Percentiles rank a stretch among this genome's conserved stretches.
Conservation (phyloP, 2,888 invertebrate species). For the Cerastis leucographa region DNA sequence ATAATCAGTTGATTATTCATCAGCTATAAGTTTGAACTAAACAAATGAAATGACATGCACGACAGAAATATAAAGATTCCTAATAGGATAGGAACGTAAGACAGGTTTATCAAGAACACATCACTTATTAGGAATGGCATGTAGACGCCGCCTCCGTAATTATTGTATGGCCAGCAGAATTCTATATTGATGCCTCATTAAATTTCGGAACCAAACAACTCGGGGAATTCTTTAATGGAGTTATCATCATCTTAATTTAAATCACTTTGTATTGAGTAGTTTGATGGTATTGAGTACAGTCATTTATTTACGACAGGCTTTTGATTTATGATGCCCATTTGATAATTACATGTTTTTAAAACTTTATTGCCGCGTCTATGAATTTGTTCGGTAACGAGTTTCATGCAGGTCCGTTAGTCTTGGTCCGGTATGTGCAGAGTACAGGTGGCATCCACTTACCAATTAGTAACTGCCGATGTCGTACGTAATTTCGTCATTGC, state of each 20-base stretch:
- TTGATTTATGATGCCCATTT: conserved; percentile 60
- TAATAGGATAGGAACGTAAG: conserved; percentile 31
- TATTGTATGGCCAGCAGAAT: conserved; percentile 39
- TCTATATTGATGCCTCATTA: conserved; percentile 36
- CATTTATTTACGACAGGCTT: conserved; percentile 59
- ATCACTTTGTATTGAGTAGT: conserved; percentile 57
- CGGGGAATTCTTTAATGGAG: conserved; percentile 51
- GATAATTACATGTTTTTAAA: conserved; percentile 68
- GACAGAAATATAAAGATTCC: conserved; percentile 31
- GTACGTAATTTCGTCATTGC: conserved; percentile 82
- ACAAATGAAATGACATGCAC: conserved; percentile 15
- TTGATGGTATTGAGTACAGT: conserved; percentile 35
- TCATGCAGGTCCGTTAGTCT: conserved; percentile 81
- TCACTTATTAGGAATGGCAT: conserved; percentile 63
- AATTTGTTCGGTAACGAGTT: conserved; percentile 85
- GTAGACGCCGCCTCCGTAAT: conserved; percentile 60
- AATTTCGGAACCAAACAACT: conserved; percentile 46
- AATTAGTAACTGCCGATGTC: conserved; percentile 84
- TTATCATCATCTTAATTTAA: conserved; percentile 62
- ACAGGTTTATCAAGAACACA: conserved; percentile 50
- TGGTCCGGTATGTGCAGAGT: conserved; percentile 79
- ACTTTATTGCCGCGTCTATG: conserved; percentile 73
- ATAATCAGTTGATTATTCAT: neutral
- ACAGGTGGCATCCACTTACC: conserved; percentile 76
- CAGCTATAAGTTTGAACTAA: conserved; percentile 2